phyloP scores from a whole-genome alignment of 1,140 invertebrate species.

The Manduca sexta region DNA sequence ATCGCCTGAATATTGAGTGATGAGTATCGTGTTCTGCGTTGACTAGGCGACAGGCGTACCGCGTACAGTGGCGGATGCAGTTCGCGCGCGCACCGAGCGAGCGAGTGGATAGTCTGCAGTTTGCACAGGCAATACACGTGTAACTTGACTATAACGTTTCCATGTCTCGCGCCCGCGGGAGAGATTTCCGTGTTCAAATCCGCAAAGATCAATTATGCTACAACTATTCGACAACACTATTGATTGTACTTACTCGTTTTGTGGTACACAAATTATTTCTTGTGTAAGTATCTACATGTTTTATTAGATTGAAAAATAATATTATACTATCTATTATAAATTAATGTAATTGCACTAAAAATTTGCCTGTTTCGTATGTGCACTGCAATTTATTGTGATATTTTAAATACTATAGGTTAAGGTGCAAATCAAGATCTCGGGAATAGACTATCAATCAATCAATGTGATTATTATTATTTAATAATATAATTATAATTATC shows the following conservation, averaged over 20 bases:
- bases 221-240: constrained; percentile 17
- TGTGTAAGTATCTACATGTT: constrained; percentile 42
- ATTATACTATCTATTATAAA: constrained; percentile 35
- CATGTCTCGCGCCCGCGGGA: no score
- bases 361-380: constrained; percentile 73
- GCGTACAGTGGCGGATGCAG: no score
- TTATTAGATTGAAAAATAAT: constrained; percentile 47
- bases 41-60: no score
- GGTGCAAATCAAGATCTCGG: constrained; percentile 63
- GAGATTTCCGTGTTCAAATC: no score
- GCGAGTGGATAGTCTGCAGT: no score
- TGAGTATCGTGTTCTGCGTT: no score
- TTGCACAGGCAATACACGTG: no score
- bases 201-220: neutral
- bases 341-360: constrained; percentile 71
- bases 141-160: no score
- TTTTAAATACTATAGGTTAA: constrained; percentile 71
- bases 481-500: constrained; percentile 28
- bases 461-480: constrained; percentile 58
- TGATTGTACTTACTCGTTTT: constrained; percentile 17
- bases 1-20: no score
- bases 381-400: constrained; percentile 73
- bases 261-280: constrained; percentile 21
- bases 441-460: constrained; percentile 61
- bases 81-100: no score